Base-by-base conservation (phyloP, 2,113 vertebrate genomes). In the Syrmaticus mikado region DNA sequence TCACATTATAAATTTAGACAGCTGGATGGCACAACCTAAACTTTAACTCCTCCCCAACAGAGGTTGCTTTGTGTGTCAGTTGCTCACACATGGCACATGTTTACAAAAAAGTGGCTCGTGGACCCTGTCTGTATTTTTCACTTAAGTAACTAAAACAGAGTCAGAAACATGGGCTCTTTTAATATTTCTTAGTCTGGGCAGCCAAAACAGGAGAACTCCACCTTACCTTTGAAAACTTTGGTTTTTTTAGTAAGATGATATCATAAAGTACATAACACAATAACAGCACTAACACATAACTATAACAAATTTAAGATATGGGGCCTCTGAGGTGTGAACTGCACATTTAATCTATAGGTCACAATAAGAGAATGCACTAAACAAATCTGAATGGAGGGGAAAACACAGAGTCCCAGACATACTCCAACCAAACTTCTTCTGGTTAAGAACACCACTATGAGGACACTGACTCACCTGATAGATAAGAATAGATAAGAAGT, bases 1-100 rank as follows among this genome's bases (percentile, higher is more conserved):
- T 64, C 64, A 36, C 72, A 85, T 91, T 64, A 90, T 19, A 89
- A 67, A 82, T 85, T 75, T 58, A 90, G 74, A 86, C 20, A 94
- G 79, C 60, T 46, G 17, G 76, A 88, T 60, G 55, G 75, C 61
- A 76, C 45, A 77, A 72, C 12, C 40, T 92, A n/a, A 60, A 91
- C 68, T 68, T 75, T 82, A 78, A 89, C 64, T 97, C 32, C 53
- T 55, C 82, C 61, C 58, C 41, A 30, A 43, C 25, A 75, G 91
- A 85, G n/a, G 27, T n/a, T 46, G 55, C 32, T 74, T 75, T 91
- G 75, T 40, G 82, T 67, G 91, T 82, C 91, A 89, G 60, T 34
- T 82, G 50, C 81, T 89, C 72, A 80, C 50, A 87, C 27, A 46
- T 11, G 45, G 75, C 57, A 87, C 19, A 13, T 1, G 14, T 57